Evolutionary conservation across 2,113 vertebrate genomes (phyloP).

Genomic region (Pachyramphus minor): DNA sequence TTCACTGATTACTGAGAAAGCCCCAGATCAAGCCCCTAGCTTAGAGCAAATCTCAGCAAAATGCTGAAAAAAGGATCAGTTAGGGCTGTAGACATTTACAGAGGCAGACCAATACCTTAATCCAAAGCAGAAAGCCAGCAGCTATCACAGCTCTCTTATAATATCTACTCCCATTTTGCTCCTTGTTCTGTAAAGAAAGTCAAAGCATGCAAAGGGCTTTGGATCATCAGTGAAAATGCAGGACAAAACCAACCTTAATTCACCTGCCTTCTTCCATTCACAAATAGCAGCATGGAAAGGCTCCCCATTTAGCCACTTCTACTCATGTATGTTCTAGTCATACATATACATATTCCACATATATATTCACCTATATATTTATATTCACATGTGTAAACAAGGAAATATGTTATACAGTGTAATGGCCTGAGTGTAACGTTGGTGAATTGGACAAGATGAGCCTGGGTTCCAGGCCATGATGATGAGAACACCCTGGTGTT

Average conservation of each 20-base stretch:
- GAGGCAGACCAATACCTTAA: neutral
- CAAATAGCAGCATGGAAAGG: neutral
- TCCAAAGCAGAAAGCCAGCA: neutral
- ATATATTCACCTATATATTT: neutral
- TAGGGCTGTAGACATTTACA: neutral
- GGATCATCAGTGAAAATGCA: neutral
- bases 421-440: neutral
- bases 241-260: neutral
- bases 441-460: neutral
- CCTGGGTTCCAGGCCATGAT: neutral
- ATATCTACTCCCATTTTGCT: neutral
- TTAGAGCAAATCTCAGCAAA: constrained; percentile 8
- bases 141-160: neutral
- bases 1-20: neutral
- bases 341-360: neutral
- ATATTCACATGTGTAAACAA: neutral
- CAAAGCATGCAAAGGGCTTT: neutral
- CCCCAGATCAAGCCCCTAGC: neutral
- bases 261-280: neutral
- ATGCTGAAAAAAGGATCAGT: neutral
- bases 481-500: neutral
- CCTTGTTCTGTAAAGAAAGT: neutral
- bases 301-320: neutral
- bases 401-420: neutral
- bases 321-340: neutral